phyloP scores from a whole-genome alignment of 2,113 vertebrate species.

The Poecilia latipinna region DNA sequence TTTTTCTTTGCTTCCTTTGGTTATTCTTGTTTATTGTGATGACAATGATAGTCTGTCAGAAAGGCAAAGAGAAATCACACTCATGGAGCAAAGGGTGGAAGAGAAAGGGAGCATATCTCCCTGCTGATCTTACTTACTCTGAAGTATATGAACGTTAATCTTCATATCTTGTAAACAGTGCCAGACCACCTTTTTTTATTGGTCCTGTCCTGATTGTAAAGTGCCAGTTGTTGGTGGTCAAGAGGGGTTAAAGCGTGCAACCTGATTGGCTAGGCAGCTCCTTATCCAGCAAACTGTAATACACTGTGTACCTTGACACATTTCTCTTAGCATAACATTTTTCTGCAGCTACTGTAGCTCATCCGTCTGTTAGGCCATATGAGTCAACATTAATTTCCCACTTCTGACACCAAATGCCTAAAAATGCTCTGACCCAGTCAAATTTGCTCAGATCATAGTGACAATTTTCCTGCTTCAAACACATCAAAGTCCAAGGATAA shows the following conservation, averaged over 20 bases:
- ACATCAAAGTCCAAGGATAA: not conserved
- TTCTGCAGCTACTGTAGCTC: no score
- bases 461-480: not conserved
- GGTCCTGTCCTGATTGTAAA: not conserved
- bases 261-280: no score
- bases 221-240: not conserved
- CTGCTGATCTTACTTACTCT: no score
- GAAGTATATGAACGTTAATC: no score
- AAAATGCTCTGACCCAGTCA: not conserved
- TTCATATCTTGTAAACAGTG: no score
- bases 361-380: not conserved
- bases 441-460: not conserved
- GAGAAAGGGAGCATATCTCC: not conserved
- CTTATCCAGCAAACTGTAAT: no score
- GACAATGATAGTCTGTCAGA: constrained; percentile 28
- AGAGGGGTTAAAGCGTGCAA: not conserved
- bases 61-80: constrained; percentile 9
- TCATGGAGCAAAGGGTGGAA: constrained; percentile 3
- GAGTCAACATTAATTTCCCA: not conserved
- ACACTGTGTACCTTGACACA: no score
- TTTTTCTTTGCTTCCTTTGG: no score
- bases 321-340: no score
- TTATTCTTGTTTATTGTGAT: constrained; percentile 33
- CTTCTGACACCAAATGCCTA: not conserved
- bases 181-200: no score